Base-by-base conservation (phyloP, 2,797 vertebrate species). In the Sebastes nivosus region DNA sequence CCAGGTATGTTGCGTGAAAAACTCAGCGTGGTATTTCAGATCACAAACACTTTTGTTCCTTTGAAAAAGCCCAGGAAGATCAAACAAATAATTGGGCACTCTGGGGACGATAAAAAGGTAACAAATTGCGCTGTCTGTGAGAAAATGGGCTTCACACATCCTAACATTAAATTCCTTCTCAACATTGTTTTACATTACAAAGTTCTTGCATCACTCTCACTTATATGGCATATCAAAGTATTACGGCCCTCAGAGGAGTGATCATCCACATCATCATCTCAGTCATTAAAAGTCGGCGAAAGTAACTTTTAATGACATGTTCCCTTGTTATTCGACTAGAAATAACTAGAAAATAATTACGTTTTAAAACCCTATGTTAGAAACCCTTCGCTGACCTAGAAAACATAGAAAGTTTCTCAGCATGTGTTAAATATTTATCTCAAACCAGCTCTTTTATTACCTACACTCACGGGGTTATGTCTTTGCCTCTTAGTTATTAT, bases 201-300 rank as follows among this genome's bases (percentile, higher is more conserved):
- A 75, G 78, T 83, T 72, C 64, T 83, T 55, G 61, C 54, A 70
- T 67, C 74, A 68, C 79, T 76, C 63, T 60, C 58, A 83, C 67
- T 85, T 69, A 76, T 68, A 83, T 69, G 42, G 64, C 69, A 79
- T 85, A 79, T 89, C 78, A 90, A 85, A 93, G 84, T 77, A 74
- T 85, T 85, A 80, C 38, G 61, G 75, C 75, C 82, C 82, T 79
- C 65, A 75, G 68, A 79, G 84, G 77, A 78, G 70, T 65, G 68
- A 81, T 90, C 77, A 79, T 85, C 77, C 69, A 75, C 81, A 81
- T 87, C 78, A 83, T 81, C 70, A 72, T 86, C 79, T 42, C 80
- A 80, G 89, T 93, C 90, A 93, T 92, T 92, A 93, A 93, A 94
- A 93, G 89, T 93, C 87, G 78, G 82, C 11, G n/a, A 65, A 86